Percentiles rank a stretch among this genome's conserved stretches.
Conservation (phyloP, 2,888 invertebrate genomes). For the Corythucha ciliata region DNA sequence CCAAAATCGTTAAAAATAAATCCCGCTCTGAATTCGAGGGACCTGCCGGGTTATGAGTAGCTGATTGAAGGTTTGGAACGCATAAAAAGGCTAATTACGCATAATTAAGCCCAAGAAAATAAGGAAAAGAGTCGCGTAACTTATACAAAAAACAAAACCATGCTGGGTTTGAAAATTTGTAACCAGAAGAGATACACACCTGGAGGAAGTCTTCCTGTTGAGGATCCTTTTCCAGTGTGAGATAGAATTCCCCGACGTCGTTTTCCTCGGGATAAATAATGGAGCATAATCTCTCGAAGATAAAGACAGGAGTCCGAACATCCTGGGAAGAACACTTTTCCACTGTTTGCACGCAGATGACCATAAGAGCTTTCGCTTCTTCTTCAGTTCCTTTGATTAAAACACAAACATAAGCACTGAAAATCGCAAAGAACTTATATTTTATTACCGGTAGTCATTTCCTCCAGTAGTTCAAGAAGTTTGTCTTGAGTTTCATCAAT, state of each 20-base stretch:
- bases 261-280: slow-evolving; percentile 97
- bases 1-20: slow-evolving; percentile 3
- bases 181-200: slow-evolving; percentile 41
- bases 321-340: slow-evolving; percentile 84
- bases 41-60: no score
- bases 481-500: slow-evolving; percentile 96
- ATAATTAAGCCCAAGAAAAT: neutral
- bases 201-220: slow-evolving; percentile 98
- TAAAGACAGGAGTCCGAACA: slow-evolving; percentile 92
- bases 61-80: no score
- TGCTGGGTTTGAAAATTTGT: neutral
- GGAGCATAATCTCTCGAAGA: slow-evolving; percentile 92
- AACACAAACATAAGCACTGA: neutral
- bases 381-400: slow-evolving; percentile 68
- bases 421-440: neutral
- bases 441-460: slow-evolving; percentile 75
- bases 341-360: slow-evolving; percentile 91
- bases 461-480: slow-evolving; percentile 81
- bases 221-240: slow-evolving; percentile 94
- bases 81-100: no score
- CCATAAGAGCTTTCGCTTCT: slow-evolving; percentile 95
- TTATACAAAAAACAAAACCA: neutral
- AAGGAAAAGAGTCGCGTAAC: neutral
- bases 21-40: neutral
- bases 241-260: slow-evolving; percentile 91